Conservation (phyloP, 2,113 vertebrate species). For the Ceyx cyanopectus region DNA sequence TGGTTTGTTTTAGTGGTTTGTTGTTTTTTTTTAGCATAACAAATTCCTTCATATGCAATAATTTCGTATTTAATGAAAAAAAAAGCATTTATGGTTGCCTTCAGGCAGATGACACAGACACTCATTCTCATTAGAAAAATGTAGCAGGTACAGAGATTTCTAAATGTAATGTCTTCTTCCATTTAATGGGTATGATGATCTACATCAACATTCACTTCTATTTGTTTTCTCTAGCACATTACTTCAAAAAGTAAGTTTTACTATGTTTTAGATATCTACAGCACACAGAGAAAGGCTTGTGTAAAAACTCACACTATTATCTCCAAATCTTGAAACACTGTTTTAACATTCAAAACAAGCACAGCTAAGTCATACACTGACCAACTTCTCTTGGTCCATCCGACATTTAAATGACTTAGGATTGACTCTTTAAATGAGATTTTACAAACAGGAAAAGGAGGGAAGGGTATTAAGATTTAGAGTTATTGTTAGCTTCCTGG, state of each 20-base stretch:
- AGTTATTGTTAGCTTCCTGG: not conserved
- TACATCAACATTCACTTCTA: not conserved
- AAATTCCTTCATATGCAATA: not conserved
- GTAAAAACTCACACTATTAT: not conserved
- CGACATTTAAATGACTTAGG: not conserved
- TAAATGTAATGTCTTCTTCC: not conserved
- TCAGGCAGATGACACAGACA: not conserved
- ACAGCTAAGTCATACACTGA: not conserved
- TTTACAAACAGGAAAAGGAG: not conserved
- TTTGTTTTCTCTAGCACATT: not conserved
- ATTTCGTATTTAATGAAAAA: not conserved
- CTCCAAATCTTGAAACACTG: not conserved
- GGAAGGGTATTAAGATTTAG: not conserved
- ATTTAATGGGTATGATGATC: not conserved
- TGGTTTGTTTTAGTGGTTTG: too few relatives aligned
- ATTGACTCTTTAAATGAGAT: not conserved
- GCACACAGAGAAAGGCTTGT: not conserved
- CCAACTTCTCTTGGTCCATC: not conserved
- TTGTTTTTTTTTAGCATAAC: not conserved
- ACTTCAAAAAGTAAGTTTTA: not conserved
- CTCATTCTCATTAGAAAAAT: not conserved
- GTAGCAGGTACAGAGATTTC: not conserved
- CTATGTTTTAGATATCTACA: not conserved
- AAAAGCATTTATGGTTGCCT: not conserved
- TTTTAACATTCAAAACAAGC: not conserved